A percentile compares a stretch with the other conserved stretches of the same genome.
These are phyloP conservation scores for Monomorium pharaonis DNA, from an alignment of 1,140 invertebrate genomes.

Conservation along the genomic window DNA sequence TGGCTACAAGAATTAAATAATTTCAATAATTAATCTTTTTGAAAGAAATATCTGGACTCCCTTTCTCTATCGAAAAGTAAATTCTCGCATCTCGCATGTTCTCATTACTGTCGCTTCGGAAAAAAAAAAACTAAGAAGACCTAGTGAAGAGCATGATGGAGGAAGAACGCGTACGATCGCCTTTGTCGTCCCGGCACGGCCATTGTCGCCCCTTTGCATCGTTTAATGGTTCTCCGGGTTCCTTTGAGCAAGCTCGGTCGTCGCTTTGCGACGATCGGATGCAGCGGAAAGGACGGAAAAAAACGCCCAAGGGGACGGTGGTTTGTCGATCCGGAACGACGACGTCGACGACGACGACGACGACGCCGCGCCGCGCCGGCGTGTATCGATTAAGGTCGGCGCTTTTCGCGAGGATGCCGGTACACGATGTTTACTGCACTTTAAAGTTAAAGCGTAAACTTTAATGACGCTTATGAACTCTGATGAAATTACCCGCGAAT, in stretches of 20 bases:
- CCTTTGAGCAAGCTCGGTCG: conserved; percentile 56
- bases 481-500: conserved; percentile 35
- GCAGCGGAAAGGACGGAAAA: conserved; percentile 38
- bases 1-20: not conserved
- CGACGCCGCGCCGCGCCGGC: not conserved
- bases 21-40: not conserved
- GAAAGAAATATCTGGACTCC: not conserved
- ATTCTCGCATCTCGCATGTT: not conserved
- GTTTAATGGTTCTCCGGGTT: conserved; percentile 63
- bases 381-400: conserved; percentile 33
- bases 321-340: conserved; percentile 48
- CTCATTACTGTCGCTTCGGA: not conserved
- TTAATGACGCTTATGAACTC: conserved; percentile 40
- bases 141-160: conserved; percentile 22
- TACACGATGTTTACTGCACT: conserved; percentile 33
- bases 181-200: conserved; percentile 59
- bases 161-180: conserved; percentile 49
- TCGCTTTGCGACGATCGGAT: conserved; percentile 37
- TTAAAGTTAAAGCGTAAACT: conserved; percentile 52
- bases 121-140: not conserved
- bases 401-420: conserved; percentile 16
- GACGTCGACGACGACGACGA: too few relatives aligned
- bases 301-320: not conserved
- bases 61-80: not conserved
- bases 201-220: conserved; percentile 63